Base-by-base conservation (phyloP, 2,888 invertebrate genomes). In the Galerucella nymphaeae region DNA sequence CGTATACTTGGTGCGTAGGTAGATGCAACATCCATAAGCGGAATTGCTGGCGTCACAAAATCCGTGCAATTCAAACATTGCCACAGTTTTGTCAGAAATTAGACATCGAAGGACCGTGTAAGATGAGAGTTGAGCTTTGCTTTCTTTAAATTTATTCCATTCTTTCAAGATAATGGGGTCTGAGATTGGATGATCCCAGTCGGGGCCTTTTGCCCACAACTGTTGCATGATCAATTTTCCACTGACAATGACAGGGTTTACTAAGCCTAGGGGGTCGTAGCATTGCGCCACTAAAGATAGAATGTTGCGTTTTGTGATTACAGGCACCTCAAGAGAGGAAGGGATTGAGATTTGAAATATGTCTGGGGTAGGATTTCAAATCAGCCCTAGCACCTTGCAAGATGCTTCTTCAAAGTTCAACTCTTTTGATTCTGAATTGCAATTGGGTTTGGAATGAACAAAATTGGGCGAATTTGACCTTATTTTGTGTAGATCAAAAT, bases 161-260 rank as follows among this genome's bases (percentile, higher is more conserved):
- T 50, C 50, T 8, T 50, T 50, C 50, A 50, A 16, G n/a, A 50
- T 50, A 50, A 16, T 8, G 50, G 16, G 50, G 50, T 50, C 50
- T 50, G 50, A 50, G n/a, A 16, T n/a, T 50, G 50, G 50, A n/a
- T 50, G 16, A n/a, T 50, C 50, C 50, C 50, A 50, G 50, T 50
- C 50, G 50, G 16, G 16, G 16, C 50, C 50, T 8, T 50, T 50
- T 16, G 50, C 50, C 50, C 50, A 50, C 50, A 50, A 50, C 8
- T 50, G 50, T 50, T 50, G 50, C 50, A 50, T 50, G 5, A 50
- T 45, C 13, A 45, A 14, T 50, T 50, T 50, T 50, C 50, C 50
- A 50, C 50, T 50, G 50, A 50, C 50, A 50, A 50, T 50, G 50
- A 50, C 50, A 50, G 50, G 50, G 50, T 50, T 50, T n/a, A 45